Conservation (phyloP, 2,888 invertebrate genomes). For the Andrena chrysosceles region DNA sequence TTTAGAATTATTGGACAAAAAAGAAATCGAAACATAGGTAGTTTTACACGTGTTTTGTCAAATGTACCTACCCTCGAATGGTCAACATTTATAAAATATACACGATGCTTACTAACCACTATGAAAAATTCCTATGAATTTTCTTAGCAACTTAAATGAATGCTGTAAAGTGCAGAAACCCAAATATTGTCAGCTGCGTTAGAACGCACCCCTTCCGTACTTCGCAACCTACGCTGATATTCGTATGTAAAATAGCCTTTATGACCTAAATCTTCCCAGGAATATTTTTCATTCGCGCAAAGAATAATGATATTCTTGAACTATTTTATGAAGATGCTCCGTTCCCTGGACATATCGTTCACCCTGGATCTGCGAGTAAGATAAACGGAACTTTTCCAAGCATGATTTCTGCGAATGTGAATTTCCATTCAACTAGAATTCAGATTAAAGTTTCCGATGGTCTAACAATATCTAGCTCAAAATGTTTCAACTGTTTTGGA, state of each 20-base stretch:
- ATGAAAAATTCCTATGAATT: neutral
- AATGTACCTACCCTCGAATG: no score
- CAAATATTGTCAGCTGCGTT: neutral
- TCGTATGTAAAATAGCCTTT: neutral
- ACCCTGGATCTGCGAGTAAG: neutral
- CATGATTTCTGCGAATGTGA: neutral
- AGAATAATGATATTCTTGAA: slow-evolving; percentile 4
- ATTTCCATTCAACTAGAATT: slow-evolving; percentile 1
- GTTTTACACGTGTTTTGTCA: no score
- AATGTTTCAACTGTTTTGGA: neutral
- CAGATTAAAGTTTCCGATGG: neutral
- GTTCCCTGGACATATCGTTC: neutral
- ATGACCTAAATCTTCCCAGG: neutral
- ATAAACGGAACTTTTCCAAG: neutral
- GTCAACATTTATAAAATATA: neutral
- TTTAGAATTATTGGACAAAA: neutral
- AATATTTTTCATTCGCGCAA: neutral
- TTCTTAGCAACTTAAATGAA: neutral
- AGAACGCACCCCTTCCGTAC: neutral
- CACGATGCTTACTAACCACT: neutral
- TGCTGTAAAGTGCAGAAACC: no score
- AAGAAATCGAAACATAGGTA: no score
- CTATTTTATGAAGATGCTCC: neutral
- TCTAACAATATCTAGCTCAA: neutral
- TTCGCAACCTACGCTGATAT: neutral